Evolutionary conservation across 2,113 vertebrate genomes (phyloP), one percentile per base, ranked within the genome.

Genomic region (Eurystomus gularis): DNA sequence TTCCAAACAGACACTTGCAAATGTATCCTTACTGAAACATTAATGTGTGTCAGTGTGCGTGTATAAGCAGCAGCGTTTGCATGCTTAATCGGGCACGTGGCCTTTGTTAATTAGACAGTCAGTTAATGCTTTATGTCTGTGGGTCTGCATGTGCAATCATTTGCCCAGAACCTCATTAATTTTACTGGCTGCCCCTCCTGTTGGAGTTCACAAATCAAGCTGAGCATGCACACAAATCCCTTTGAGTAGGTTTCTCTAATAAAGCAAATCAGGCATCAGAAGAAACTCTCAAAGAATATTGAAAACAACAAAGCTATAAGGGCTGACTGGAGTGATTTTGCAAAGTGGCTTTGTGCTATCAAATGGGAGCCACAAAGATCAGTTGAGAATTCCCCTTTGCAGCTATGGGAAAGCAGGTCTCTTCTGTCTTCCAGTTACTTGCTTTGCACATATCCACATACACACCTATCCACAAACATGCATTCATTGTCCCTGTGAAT

Each of bases 161-260:
- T 96, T 96, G 96, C 88, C 83, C 95, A 95, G 92, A 96, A 94
- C 96, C 96, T 97, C 96, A 96, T 97, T 97, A 94, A 96, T 97
- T 96, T 96, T 93, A 89, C 96, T 95, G 95, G 95, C 96, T 96
- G 94, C 88, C 94, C 96, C 95, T 97, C 95, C 96, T 95, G 92
- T 94, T 97, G 80, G 94, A 97, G 96, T 96, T 96, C 96, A 96
- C 96, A 96, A 96, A 97, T 94, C 95, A 94, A 92, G 94, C 95
- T 96, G 95, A 94, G 96, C 93, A 82, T 79, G 95, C 95, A 96
- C 96, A 93, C 94, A 91, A 95, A 94, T 94, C 95, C 96, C 95
- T 96, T 94, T 79, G 92, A 97, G 93, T 91, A 16, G 91, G 91
- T 96, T 96, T 91, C 88, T 91, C 70, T 95, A 96, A 94, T 96